Percentiles rank a stretch among this genome's conserved stretches.
Evolutionary conservation across 2,888 invertebrate genomes (phyloP).

Genomic region (Dexiosoma caninum): DNA sequence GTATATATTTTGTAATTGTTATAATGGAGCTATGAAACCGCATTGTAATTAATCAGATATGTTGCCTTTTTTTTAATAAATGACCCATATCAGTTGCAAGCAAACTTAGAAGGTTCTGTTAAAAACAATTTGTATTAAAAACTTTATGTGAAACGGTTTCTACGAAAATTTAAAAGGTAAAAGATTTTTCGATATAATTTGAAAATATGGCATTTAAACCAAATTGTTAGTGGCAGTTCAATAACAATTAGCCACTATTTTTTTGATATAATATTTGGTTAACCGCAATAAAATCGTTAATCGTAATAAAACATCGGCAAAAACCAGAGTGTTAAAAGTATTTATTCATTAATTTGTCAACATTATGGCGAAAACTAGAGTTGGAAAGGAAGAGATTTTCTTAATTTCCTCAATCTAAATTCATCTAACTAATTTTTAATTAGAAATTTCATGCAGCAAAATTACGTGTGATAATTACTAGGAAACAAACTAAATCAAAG

Average conservation of each 20-base stretch:
- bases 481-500: too few relatives aligned
- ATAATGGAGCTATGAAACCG: too few relatives aligned
- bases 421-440: too few relatives aligned
- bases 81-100: background rate
- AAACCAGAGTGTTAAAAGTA: background rate
- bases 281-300: background rate
- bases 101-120: background rate
- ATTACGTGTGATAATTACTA: too few relatives aligned
- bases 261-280: constrained; percentile 18
- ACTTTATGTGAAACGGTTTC: background rate
- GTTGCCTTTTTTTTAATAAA: too few relatives aligned
- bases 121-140: constrained; percentile 16
- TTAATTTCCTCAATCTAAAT: too few relatives aligned
- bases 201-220: constrained; percentile 19
- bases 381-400: too few relatives aligned
- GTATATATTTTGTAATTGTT: too few relatives aligned
- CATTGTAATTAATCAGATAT: too few relatives aligned
- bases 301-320: background rate
- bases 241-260: constrained; percentile 24
- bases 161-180: background rate
- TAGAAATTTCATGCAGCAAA: too few relatives aligned
- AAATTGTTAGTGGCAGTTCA: constrained; percentile 25
- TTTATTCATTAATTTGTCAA: background rate
- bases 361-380: too few relatives aligned
- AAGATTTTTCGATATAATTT: constrained; percentile 6